Conservation (phyloP, 2,113 vertebrate genomes). For the Lanius ludovicianus region DNA sequence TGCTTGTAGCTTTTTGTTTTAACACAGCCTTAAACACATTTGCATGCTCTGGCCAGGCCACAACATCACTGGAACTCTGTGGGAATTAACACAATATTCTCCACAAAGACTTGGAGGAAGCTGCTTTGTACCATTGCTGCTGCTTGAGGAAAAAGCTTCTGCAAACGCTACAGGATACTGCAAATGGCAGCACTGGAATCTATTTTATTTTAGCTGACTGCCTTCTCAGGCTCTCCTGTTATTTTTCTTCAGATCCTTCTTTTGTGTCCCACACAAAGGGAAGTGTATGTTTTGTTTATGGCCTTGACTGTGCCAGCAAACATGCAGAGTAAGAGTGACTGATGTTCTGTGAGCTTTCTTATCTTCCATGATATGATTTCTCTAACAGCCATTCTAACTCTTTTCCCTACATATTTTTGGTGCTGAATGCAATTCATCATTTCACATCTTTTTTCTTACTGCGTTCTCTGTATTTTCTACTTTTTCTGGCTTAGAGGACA, state of each 20-base stretch:
- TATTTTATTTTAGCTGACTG: slow-evolving; percentile 40
- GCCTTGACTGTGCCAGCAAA: neutral
- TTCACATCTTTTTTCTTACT: neutral
- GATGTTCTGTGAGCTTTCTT: slow-evolving; percentile 32
- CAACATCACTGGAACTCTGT: neutral
- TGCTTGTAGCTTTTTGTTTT: neutral
- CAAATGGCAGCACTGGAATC: slow-evolving; percentile 25
- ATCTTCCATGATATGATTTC: slow-evolving; percentile 29
- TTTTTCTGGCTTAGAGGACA: neutral
- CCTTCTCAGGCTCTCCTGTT: neutral
- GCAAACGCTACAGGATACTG: neutral
- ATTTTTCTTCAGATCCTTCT: slow-evolving; percentile 8
- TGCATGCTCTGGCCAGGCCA: neutral
- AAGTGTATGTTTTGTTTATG: slow-evolving; percentile 40
- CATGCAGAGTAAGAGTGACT: slow-evolving; percentile 48
- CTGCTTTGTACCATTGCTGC: neutral
- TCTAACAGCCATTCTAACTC: slow-evolving; percentile 24
- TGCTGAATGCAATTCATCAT: slow-evolving; percentile 29
- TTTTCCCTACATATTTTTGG: slow-evolving; percentile 14
- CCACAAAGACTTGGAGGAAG: neutral
- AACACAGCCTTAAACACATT: neutral
- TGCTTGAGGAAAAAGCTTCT: neutral
- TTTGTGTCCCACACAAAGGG: slow-evolving; percentile 30
- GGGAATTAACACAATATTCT: neutral
- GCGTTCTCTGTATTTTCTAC: neutral